These are phyloP conservation scores for Phoeniculus purpureus DNA, from an alignment of 2,797 vertebrate genomes.

Conservation along the genomic window DNA sequence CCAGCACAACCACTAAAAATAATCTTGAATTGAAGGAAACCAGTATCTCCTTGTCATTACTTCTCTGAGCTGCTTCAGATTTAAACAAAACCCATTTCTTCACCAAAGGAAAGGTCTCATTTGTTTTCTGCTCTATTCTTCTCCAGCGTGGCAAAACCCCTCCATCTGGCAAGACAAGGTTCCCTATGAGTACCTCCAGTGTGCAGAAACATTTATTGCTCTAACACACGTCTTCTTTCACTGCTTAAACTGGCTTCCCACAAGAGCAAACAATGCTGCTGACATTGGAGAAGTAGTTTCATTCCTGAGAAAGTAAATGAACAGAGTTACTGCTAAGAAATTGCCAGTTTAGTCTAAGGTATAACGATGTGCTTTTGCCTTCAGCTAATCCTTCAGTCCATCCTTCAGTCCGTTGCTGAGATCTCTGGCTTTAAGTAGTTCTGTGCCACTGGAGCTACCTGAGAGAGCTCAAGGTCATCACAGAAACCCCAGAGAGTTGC, in stretches of 20 bases:
- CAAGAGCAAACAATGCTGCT: background rate
- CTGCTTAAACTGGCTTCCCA: background rate
- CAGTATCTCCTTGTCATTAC: background rate
- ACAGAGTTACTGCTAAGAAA: background rate
- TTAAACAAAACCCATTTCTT: background rate
- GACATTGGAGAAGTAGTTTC: background rate
- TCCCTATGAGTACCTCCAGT: background rate
- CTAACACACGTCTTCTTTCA: background rate
- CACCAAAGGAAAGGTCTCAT: background rate
- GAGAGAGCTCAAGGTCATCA: background rate
- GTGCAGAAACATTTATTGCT: background rate
- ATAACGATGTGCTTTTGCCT: background rate
- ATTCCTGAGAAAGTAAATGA: background rate
- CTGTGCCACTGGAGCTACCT: background rate
- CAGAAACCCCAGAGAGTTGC: background rate
- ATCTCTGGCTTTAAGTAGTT: background rate
- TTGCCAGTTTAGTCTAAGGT: background rate
- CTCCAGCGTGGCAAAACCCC: background rate
- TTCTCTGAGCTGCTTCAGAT: background rate
- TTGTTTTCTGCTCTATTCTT: background rate
- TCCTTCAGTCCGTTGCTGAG: background rate
- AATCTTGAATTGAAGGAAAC: background rate
- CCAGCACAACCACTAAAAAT: background rate
- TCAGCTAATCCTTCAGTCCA: background rate
- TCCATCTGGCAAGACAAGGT: background rate